These are phyloP conservation scores for Conus betulinus DNA, from an alignment of 1,140 invertebrate species.

Conservation along the genomic window DNA sequence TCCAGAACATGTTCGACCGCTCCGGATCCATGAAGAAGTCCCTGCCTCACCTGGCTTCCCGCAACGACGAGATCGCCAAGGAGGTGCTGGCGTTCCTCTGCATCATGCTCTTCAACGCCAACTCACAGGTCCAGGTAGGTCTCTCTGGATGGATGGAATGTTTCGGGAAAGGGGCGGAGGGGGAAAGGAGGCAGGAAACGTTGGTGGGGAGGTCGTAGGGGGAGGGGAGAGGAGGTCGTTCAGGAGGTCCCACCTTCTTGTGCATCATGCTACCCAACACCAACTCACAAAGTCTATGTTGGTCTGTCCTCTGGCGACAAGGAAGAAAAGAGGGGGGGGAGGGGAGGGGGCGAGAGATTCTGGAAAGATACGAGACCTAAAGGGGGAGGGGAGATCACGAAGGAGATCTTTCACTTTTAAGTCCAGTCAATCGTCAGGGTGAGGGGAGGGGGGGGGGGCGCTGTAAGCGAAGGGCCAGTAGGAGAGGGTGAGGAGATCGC, in stretches of 20 bases:
- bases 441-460: too few relatives aligned
- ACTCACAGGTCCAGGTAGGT: constrained; percentile 67
- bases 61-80: constrained; percentile 72
- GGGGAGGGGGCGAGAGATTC: too few relatives aligned
- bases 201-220: too few relatives aligned
- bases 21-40: constrained; percentile 71
- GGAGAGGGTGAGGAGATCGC: too few relatives aligned
- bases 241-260: constrained; percentile 73
- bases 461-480: too few relatives aligned
- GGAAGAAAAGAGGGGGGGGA: background rate
- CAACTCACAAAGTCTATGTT: constrained; percentile 69
- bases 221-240: constrained; percentile 64
- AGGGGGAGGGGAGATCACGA: too few relatives aligned
- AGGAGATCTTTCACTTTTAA: background rate
- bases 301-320: background rate
- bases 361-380: too few relatives aligned
- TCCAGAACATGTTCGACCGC: constrained; percentile 71
- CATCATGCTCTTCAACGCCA: constrained; percentile 75
- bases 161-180: background rate
- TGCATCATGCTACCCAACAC: constrained; percentile 75
- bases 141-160: background rate
- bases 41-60: constrained; percentile 71
- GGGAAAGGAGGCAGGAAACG: too few relatives aligned
- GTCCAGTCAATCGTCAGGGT: too few relatives aligned
- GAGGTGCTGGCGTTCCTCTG: constrained; percentile 74